Base-by-base conservation (phyloP, 2,797 vertebrate species). In the Holocentrus rufus region DNA sequence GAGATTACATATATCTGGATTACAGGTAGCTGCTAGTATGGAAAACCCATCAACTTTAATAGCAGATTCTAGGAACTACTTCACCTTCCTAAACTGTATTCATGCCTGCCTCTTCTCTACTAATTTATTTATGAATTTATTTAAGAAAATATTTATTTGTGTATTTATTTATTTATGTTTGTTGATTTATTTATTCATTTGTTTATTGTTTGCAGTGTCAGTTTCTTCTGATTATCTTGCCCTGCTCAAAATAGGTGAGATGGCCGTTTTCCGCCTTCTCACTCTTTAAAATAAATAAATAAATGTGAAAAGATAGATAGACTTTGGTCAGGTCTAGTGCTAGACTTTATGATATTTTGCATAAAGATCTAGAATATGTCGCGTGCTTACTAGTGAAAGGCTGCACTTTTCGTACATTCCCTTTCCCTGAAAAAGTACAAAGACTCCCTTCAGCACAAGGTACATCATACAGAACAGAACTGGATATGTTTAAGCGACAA, bases 141-240 rank as follows among this genome's bases (percentile, higher is more conserved):
- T 75, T 58, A 59, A 76, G 27, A 44, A 72, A 39, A 65, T 3
- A 20, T 81, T 76, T 85, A 80, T 85, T 84, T 80, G 74, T 79
- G 13, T 56, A 52, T 34, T 69, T 30, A 56, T 70, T 79, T 56
- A 9, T 55, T 70, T n/a, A 74, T 69, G 10, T 63, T 65, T 39
- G 55, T 76, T 71, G 67, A 77, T 74, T 65, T 85, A 72, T 67
- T 76, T 83, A 82, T 87, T 81, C 88, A 82, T 85, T 88, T 80
- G 50, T 82, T 18, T 57, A 22, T 57, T 55, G 34, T 73, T 82
- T 71, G 39, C 67, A 20, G 39, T 47, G 72, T 79, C 31, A 76
- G 39, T 65, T 70, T 73, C 54, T 67, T 54, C 44, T 71, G 34
- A 75, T 77, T 42, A 69, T 69, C 25, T 73, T 34, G 39, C 52